A percentile compares a stretch with the other conserved stretches of the same genome.
Evolutionary conservation across 2,797 vertebrate genomes (phyloP).

Genomic region (Sphaeramia orbicularis): DNA sequence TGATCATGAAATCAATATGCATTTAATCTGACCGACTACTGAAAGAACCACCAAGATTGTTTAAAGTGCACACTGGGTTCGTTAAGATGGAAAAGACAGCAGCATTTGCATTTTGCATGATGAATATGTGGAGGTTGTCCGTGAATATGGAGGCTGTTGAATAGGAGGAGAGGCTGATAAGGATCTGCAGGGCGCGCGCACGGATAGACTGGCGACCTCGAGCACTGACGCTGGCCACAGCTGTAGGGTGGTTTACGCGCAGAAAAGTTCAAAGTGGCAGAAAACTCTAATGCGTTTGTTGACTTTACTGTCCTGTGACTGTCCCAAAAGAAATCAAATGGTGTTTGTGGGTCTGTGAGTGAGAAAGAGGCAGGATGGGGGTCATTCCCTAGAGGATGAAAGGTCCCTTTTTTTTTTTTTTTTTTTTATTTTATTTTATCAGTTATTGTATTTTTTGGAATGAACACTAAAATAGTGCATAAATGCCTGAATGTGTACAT

Average conservation of each 20-base stretch:
- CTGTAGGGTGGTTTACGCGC: conserved; percentile 61
- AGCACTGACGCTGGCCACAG: conserved; percentile 58
- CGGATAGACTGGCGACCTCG: conserved; percentile 51
- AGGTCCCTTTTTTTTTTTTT: neutral
- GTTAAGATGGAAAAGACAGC: conserved; percentile 59
- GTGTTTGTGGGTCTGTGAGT: neutral
- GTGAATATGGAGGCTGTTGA: conserved; percentile 84
- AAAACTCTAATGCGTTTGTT: conserved; percentile 61
- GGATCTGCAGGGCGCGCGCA: conserved; percentile 73
- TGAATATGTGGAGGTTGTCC: conserved; percentile 81
- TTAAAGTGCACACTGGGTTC: conserved; percentile 42
- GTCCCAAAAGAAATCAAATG: conserved; percentile 47
- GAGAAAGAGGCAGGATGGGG: neutral
- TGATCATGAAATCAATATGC: conserved; percentile 20
- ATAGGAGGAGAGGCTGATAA: conserved; percentile 72
- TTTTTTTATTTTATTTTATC: no score
- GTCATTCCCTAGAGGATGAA: conserved; percentile 18
- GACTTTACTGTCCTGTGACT: conserved; percentile 45
- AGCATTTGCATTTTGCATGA: conserved; percentile 84
- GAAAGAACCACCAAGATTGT: neutral
- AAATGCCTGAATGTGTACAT: conserved; percentile 15
- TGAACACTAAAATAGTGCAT: conserved; percentile 24
- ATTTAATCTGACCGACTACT: neutral
- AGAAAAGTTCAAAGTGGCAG: conserved; percentile 64
- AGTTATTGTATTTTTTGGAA: conserved; percentile 6